These are phyloP conservation scores for Falco concolor DNA, from an alignment of 2,797 vertebrate genomes.

Conservation along the genomic window DNA sequence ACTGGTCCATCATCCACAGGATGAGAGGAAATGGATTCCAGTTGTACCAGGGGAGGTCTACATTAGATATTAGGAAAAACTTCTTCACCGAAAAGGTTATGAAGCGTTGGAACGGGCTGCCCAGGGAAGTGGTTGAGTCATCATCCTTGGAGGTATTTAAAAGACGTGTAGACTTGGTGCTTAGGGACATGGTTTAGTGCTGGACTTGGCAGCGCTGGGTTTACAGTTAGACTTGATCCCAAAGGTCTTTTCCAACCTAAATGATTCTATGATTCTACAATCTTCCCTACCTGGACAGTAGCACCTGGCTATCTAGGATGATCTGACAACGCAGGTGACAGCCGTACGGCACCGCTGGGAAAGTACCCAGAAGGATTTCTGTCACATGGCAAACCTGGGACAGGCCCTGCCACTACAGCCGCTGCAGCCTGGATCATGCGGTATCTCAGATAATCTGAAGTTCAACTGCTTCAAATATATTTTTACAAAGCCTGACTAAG, in stretches of 20 bases:
- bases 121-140: neutral
- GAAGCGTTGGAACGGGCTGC: neutral
- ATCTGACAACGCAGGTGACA: neutral
- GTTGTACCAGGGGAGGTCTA: neutral
- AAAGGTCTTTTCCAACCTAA: neutral
- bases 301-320: neutral
- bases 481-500: neutral
- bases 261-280: no score
- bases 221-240: neutral
- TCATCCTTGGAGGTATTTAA: neutral
- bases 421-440: no score
- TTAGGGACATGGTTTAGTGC: neutral
- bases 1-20: neutral
- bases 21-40: neutral
- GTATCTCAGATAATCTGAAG: neutral
- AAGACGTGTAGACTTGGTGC: no score
- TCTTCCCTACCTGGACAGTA: neutral
- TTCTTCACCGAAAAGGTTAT: neutral
- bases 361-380: neutral
- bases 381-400: neutral
- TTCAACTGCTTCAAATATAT: neutral
- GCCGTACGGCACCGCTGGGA: fast-evolving
- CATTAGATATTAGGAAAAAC: neutral
- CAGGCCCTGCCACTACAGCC: neutral
- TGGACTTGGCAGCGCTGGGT: neutral